Base-by-base conservation (phyloP, 2,797 vertebrate genomes). In the Odontamblyopus lacepedii region DNA sequence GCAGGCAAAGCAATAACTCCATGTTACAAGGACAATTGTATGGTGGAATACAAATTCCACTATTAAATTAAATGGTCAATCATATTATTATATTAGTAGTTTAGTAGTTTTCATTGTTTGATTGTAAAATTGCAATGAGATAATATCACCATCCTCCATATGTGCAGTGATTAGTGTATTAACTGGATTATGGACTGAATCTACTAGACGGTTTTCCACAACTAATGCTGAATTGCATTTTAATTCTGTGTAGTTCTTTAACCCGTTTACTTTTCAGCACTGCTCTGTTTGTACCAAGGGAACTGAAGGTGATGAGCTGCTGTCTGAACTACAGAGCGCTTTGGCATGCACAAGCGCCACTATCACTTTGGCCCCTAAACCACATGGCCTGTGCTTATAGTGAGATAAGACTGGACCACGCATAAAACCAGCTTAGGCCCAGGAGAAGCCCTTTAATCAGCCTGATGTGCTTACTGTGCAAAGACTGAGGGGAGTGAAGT, bases 361-460 rank as follows among this genome's bases (percentile, higher is more conserved):
- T 86, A 89, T 91, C 87, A 83, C 79, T 87, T 83, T 72, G 82
- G 80, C 78, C 48, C 56, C 67, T 79, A 48, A 75, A 84, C 79
- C 86, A 73, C 76, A 73, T 69, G 88, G 88, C 71, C 72, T 81
- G 86, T 80, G 82, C 81, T 85, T 35, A 68, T 63, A 74, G 69
- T 71, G 78, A 32, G 90, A 90, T 90, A 91, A 91, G 55, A 16
- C 35, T 2, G 79, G 81, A 83, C 78, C 65, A 61, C 56, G 38
- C 84, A 90, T 79, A 83, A 86, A 86, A 89, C 79, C 62, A 79
- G 86, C 85, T 92, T 85, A 88, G 87, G 74, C 88, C 83, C 77
- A 41, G 73, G 81, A 90, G 88, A 89, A 83, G 78, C 85, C 87
- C 79, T 90, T 76, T 91, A 92, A 93, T 92, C 90, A 92, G 87